A percentile compares a stretch with the other conserved stretches of the same genome.
phyloP scores from a whole-genome alignment of 1,140 invertebrate species.

The Drosophila sucinea region DNA sequence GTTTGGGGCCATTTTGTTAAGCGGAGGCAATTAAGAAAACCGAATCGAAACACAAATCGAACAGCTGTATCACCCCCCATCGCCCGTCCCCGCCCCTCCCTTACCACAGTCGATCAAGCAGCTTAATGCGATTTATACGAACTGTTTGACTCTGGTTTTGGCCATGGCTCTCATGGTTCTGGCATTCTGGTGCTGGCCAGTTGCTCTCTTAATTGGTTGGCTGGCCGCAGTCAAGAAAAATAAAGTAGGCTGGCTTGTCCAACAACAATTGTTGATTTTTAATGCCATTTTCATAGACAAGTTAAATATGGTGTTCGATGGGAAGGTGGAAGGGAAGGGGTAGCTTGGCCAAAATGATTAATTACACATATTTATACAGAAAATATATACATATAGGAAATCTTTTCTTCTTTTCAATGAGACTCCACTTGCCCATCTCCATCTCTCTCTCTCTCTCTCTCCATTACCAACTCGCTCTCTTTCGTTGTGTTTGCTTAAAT shows the following conservation, averaged over 20 bases:
- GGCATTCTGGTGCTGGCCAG: constrained; percentile 23
- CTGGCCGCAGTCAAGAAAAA: constrained; percentile 78
- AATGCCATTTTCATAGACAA: constrained; percentile 82
- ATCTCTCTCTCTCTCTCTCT: not conserved
- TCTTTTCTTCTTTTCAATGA: not conserved
- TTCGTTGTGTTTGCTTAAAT: constrained; percentile 64
- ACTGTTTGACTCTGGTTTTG: constrained; percentile 51
- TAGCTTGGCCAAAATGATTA: constrained; percentile 54
- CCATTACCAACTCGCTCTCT: constrained; percentile 19
- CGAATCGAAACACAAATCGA: constrained; percentile 76
- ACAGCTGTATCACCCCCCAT: constrained; percentile 49
- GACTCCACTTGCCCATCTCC: not conserved
- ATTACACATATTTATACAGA: constrained; percentile 52
- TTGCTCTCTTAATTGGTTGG: constrained; percentile 76
- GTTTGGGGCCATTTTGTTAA: constrained; percentile 77
- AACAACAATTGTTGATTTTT: constrained; percentile 48
- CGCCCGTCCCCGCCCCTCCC: not conserved
- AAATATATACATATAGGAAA: not conserved
- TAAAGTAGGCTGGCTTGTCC: constrained; percentile 58
- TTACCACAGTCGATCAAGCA: constrained; percentile 19
- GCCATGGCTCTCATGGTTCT: not conserved
- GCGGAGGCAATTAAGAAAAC: constrained; percentile 62
- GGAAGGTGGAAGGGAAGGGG: not conserved
- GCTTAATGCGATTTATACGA: constrained; percentile 81
- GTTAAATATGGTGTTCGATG: constrained; percentile 42